Percentiles rank a stretch among this genome's conserved stretches.
phyloP scores from a whole-genome alignment of 2,113 vertebrate species.

The Lophochroa leadbeateri region DNA sequence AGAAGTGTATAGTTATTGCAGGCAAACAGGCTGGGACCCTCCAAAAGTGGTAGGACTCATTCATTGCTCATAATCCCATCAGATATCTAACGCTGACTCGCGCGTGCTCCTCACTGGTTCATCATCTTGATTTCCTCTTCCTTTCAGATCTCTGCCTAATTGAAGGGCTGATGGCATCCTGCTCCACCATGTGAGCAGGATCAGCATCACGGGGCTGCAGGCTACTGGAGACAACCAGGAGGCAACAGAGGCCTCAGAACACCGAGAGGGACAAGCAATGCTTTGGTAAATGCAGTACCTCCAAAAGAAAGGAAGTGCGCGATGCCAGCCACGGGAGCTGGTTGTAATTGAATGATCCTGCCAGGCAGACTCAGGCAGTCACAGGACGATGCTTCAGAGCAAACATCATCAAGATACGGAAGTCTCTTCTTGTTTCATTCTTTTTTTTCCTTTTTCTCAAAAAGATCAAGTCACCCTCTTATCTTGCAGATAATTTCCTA shows the following conservation, averaged over 20 bases:
- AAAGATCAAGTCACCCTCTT: slow-evolving; percentile 47
- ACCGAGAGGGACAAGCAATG: background rate
- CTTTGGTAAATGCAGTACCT: background rate
- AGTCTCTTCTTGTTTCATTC: background rate
- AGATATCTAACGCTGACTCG: background rate
- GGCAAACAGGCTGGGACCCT: background rate
- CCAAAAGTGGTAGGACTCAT: background rate
- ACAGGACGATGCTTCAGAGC: slow-evolving; percentile 35
- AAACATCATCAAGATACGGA: slow-evolving; percentile 55
- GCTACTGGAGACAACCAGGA: background rate
- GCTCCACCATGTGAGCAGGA: background rate
- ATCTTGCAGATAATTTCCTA: slow-evolving; percentile 48
- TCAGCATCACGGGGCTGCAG: background rate
- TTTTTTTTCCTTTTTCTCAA: background rate
- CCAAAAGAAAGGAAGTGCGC: background rate
- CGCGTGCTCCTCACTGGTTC: background rate
- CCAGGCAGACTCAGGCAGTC: background rate
- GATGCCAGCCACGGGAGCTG: background rate
- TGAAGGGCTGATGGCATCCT: background rate
- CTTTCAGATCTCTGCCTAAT: background rate
- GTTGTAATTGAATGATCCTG: background rate
- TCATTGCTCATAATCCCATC: background rate
- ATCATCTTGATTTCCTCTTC: background rate
- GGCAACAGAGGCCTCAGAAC: background rate
- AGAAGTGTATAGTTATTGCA: background rate